Percentiles rank a stretch among this genome's conserved stretches.
These are phyloP conservation scores for Chloroceryle inda DNA, from an alignment of 2,797 vertebrate genomes.

Conservation along the genomic window DNA sequence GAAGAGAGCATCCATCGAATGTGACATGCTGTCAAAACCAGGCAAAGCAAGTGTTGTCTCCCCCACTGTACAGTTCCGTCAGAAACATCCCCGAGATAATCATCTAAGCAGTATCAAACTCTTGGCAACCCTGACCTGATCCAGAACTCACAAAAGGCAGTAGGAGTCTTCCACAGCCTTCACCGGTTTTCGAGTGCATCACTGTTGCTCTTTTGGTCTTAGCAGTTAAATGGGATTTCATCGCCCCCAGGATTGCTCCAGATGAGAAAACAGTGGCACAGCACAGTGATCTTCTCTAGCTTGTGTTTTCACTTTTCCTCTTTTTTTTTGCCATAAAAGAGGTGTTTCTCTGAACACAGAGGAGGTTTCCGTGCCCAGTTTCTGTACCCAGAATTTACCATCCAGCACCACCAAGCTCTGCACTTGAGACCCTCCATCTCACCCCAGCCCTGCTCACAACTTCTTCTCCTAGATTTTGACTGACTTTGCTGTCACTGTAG, in stretches of 20 bases:
- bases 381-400: not conserved
- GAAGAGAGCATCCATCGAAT: slow-evolving; percentile 68
- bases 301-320: not conserved
- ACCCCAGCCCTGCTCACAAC: fast-evolving
- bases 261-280: not conserved
- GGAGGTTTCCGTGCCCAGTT: not conserved
- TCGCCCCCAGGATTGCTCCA: not conserved
- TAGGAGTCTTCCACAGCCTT: not conserved
- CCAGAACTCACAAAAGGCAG: slow-evolving; percentile 29
- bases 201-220: not conserved
- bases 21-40: slow-evolving; percentile 76
- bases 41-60: slow-evolving; percentile 63
- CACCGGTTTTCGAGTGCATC: not conserved
- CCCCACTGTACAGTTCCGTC: not conserved
- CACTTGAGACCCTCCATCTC: fast-evolving
- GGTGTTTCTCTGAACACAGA: not conserved
- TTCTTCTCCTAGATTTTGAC: not conserved
- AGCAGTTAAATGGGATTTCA: not conserved
- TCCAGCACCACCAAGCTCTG: not conserved
- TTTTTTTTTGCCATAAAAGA: not conserved
- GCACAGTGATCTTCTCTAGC: not conserved
- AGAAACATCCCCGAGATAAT: slow-evolving; percentile 67
- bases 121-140: slow-evolving; percentile 28
- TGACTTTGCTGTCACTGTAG: not conserved
- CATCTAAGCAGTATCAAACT: slow-evolving; percentile 53